Conservation (phyloP, 2,797 vertebrate species). For the Squalus acanthias region DNA sequence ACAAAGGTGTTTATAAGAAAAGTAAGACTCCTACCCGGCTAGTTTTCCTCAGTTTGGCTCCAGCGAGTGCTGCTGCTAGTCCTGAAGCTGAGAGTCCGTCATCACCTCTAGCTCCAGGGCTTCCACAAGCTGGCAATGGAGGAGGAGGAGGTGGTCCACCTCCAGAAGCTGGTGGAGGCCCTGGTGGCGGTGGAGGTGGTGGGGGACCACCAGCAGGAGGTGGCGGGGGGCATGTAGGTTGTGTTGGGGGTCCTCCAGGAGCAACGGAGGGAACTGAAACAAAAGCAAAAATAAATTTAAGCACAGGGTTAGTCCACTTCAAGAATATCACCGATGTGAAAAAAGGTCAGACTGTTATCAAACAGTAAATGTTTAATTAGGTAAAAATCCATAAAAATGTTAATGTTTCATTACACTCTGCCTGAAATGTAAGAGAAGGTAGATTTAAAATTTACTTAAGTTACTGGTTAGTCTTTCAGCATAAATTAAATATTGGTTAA, state of each 20-base stretch:
- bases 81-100: constrained; percentile 71
- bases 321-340: neutral
- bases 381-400: neutral
- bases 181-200: constrained; percentile 65
- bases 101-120: constrained; percentile 59
- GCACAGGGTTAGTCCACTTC: constrained; percentile 38
- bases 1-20: accelerated
- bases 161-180: constrained; percentile 61
- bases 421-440: neutral
- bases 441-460: neutral
- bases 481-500: constrained; percentile 15
- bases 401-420: constrained; percentile 29
- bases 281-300: constrained; percentile 47
- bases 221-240: neutral
- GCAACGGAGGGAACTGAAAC: constrained; percentile 75
- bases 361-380: neutral
- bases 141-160: constrained; percentile 60
- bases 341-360: neutral
- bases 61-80: constrained; percentile 88
- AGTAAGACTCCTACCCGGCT: constrained; percentile 72
- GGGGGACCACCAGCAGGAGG: constrained; percentile 28
- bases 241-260: constrained; percentile 79
- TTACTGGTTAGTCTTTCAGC: constrained; percentile 11
- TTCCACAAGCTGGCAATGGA: constrained; percentile 70
- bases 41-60: constrained; percentile 93